Evolutionary conservation across 1,140 invertebrate genomes (phyloP), one percentile per base, ranked within the genome.

Genomic region (Tetraneura akinire): DNA sequence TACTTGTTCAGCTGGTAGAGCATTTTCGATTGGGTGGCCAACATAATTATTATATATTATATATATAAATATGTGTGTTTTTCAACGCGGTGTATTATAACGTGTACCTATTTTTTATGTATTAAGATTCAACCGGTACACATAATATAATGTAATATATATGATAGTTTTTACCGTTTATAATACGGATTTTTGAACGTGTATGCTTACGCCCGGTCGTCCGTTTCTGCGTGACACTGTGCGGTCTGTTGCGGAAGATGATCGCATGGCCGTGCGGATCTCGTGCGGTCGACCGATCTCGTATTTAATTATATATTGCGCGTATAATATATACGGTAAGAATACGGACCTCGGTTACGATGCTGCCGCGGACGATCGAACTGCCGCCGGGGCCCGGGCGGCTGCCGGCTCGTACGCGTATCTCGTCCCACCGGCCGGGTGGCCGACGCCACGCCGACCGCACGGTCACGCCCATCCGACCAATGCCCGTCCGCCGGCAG

Each of bases 1-100:
- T 96, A 98, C 86, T 96, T 96, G 87, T 97, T 97, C 83, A 98
- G 90, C 86, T 98, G 96, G 86, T 96, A 96, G 60, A 96, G 88
- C 89, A 96, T 94, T 86, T 95, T 93, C 82, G 92, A 92, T 86
- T 94, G 92, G 53, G 92, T 92, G 82, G 91, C 91, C 87, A 95
- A 90, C 91, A 95, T 93, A 84, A 94, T 92, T 37, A 4, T 37
- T 37, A 37, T 8, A 3, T 37, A 37, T 37, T 37, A 3, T 37
- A 4, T 37, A 37, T 37, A 37, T 37, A n/a, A n/a, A n/a, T n/a
- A n/a, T n/a, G n/a, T n/a, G n/a, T n/a, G n/a, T n/a, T n/a, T 37
- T 37, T 3, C 8, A 37, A 3, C 32, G 8, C 32, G 32, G 3
- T 37, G 32, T 8, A 37, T 4, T 37, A 37, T 8, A 37, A 37